Evolutionary conservation across 2,888 invertebrate species (phyloP).

Genomic region (Pharmacophagus antenor): DNA sequence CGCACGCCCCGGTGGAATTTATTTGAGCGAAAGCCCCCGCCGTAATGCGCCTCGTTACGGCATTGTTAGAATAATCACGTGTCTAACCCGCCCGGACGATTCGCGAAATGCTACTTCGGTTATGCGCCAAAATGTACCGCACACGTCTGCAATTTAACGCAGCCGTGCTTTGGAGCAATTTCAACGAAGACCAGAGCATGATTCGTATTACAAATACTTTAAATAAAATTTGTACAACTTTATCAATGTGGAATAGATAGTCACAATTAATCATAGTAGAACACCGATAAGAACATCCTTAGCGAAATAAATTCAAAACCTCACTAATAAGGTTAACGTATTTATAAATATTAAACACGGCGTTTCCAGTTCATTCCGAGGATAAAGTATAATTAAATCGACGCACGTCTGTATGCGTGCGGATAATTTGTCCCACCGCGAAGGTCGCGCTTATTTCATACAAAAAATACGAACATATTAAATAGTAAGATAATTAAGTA

Average conservation of each 20-base stretch:
- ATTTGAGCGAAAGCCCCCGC: constrained; percentile 38
- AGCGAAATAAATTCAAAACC: background rate
- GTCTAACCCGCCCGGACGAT: background rate
- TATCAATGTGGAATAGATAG: no score
- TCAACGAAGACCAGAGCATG: background rate
- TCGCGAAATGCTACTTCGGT: background rate
- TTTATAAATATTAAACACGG: constrained; percentile 21
- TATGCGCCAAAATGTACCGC: constrained; percentile 14
- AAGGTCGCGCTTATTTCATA: constrained; percentile 31
- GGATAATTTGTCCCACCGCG: constrained; percentile 35
- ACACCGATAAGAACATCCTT: no score
- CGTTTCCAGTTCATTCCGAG: constrained; percentile 14
- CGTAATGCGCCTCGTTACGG: constrained; percentile 29
- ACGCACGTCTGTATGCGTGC: constrained; percentile 33
- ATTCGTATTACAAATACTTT: background rate
- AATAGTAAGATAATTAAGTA: constrained; percentile 24
- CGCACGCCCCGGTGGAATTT: constrained; percentile 33
- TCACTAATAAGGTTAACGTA: constrained; percentile 1
- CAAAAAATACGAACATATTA: constrained; percentile 32
- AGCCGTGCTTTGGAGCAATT: background rate
- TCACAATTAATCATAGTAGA: no score
- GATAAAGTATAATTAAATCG: constrained; percentile 35
- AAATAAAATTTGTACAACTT: no score
- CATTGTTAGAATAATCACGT: constrained; percentile 11
- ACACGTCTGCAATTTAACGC: background rate